These are phyloP conservation scores for Dicranocentrus wangi DNA, from an alignment of 2,888 invertebrate species.

Conservation along the genomic window DNA sequence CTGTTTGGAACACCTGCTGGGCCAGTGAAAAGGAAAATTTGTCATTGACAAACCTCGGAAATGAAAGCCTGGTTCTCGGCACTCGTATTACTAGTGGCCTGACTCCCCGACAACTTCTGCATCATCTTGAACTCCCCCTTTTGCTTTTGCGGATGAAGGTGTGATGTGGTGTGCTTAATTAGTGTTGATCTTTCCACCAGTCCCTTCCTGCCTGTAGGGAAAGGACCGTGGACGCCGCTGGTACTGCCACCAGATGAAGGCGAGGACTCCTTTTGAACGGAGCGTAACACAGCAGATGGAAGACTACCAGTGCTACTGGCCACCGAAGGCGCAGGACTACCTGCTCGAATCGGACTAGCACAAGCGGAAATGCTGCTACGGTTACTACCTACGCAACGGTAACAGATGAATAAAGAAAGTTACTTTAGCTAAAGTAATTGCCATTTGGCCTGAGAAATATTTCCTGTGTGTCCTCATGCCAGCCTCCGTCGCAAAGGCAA, in stretches of 20 bases:
- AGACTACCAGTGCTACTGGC: conserved; percentile 73
- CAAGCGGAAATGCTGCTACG: conserved; percentile 73
- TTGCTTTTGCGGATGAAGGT: conserved; percentile 77
- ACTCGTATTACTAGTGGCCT: conserved; percentile 81
- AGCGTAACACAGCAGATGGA: conserved; percentile 71
- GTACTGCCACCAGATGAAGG: conserved; percentile 22
- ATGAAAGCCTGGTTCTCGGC: conserved; percentile 94
- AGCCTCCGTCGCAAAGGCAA: no score
- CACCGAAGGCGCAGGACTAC: conserved; percentile 76
- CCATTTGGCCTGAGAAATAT: no score
- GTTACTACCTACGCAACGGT: conserved; percentile 54
- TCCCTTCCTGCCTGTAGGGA: conserved; percentile 83
- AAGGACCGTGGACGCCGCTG: conserved; percentile 82
- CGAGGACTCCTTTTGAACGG: conserved; percentile 65
- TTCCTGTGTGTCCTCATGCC: no score
- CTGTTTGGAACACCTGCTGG: no score
- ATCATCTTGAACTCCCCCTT: conserved; percentile 72
- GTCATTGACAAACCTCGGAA: conserved; percentile 82
- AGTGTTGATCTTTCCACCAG: conserved; percentile 91
- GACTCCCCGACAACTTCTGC: conserved; percentile 81
- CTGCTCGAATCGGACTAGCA: conserved; percentile 75
- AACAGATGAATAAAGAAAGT: no score
- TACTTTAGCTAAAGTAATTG: no score
- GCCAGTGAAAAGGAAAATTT: no score
- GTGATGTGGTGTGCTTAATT: conserved; percentile 84